Evolutionary conservation across 2,797 vertebrate species (phyloP).

Genomic region (Rhinichthys osculus): DNA sequence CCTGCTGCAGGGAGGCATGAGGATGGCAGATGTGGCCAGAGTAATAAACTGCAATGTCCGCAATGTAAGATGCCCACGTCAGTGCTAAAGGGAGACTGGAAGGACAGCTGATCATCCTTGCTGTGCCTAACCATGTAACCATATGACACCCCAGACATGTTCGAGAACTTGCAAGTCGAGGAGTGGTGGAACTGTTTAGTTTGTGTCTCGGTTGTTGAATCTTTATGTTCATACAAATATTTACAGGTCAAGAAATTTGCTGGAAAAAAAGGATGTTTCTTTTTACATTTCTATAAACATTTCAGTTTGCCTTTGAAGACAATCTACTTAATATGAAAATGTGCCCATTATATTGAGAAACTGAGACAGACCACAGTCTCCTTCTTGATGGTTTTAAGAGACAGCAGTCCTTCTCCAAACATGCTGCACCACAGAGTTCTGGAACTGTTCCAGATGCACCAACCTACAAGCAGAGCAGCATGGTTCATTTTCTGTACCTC

Average conservation of each 20-base stretch:
- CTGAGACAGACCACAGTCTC: constrained; percentile 74
- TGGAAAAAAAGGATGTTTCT: neutral
- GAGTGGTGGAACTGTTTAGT: neutral
- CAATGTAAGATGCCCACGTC: neutral
- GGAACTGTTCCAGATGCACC: constrained; percentile 79
- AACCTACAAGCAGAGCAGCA: constrained; percentile 62
- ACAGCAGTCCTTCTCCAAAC: constrained; percentile 76
- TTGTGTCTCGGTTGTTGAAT: neutral
- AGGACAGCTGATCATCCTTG: neutral
- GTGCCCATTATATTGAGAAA: neutral
- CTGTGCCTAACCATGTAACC: neutral
- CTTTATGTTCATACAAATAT: neutral
- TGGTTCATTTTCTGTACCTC: neutral
- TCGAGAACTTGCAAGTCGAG: too few species aligned
- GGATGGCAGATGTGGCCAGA: too few species aligned
- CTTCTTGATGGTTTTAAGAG: constrained; percentile 78
- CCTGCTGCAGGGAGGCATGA: too few species aligned
- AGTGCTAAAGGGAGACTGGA: neutral
- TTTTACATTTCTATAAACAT: neutral
- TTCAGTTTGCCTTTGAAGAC: neutral
- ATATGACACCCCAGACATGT: neutral
- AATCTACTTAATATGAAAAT: neutral
- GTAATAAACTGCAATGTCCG: neutral
- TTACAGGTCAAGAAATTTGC: neutral
- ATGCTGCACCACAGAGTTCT: constrained; percentile 76